Percentiles rank a stretch among this genome's conserved stretches.
Evolutionary conservation across 2,888 invertebrate species (phyloP).

Genomic region (Ephialtes manifestator): DNA sequence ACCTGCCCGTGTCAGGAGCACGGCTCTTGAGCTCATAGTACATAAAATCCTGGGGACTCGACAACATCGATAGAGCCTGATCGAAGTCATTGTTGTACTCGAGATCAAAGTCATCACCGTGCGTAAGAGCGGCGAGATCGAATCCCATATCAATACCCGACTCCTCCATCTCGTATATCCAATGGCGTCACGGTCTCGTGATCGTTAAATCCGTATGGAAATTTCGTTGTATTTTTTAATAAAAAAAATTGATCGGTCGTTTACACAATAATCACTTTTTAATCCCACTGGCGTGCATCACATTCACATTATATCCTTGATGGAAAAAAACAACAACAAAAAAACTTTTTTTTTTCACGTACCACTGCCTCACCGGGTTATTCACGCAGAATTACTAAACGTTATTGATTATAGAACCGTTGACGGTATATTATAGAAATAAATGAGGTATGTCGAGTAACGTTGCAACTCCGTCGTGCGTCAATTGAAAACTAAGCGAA

Average conservation of each 20-base stretch:
- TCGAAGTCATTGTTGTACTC: conserved; percentile 87
- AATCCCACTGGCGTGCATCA: conserved; percentile 2
- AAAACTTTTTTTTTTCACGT: neutral
- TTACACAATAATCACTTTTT: conserved; percentile 4
- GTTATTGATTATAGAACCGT: neutral
- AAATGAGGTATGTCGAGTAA: neutral
- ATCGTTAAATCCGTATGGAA: neutral
- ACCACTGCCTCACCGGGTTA: neutral
- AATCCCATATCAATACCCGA: conserved; percentile 90
- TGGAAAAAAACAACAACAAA: too few species aligned
- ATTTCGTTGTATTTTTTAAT: neutral
- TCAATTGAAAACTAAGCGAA: conserved; percentile 55
- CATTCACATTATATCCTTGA: neutral
- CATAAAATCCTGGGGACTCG: conserved; percentile 88
- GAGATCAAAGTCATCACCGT: conserved; percentile 85
- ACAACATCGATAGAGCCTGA: conserved; percentile 87
- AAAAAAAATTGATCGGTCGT: neutral
- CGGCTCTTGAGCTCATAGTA: conserved; percentile 89
- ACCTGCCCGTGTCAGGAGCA: conserved; percentile 89
- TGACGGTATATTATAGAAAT: neutral
- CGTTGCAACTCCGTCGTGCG: conserved; percentile 51
- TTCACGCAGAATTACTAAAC: neutral
- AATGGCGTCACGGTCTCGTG: conserved; percentile 26
- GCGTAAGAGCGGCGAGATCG: conserved; percentile 88
- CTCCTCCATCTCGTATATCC: conserved; percentile 87